Evolutionary conservation across 1,140 invertebrate genomes (phyloP), one percentile per base, ranked within the genome.

Genomic region (Trichomalopsis sarcophagae): DNA sequence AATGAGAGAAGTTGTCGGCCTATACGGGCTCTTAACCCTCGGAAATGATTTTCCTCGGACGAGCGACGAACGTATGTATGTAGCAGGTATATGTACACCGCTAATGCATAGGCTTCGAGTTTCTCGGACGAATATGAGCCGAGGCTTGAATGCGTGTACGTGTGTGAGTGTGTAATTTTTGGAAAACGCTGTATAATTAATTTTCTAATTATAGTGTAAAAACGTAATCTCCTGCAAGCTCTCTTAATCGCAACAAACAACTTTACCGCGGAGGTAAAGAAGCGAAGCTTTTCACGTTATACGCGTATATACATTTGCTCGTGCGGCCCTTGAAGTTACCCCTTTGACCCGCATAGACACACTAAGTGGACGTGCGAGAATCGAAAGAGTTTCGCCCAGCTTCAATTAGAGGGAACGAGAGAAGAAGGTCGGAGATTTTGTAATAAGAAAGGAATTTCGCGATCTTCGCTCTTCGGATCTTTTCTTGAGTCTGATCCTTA

Each of bases 1-100:
- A 77, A 77, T 77, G 40, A 55, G 75, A 30, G 40, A 77, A 77
- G 75, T 77, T 77, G 2, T 2, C n/a, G 75, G 44, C n/a, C 40
- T n/a, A 23, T n/a, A 23, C 17, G 17, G 33, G 13, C 73, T 44
- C 30, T 44, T 30, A 14, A 14, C 50, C 2, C 11, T 62, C 21
- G 55, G 55, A 62, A 62, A 62, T 62, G 55, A 62, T 62, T 62
- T 62, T 62, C 55, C 55, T 62, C 4, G 6, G 55, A 21, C 55
- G 17, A 21, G 14, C 17, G 17, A 62, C 6, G 9, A 62, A 62
- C 55, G 21, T 62, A 21, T 36, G 33, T 36, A 36, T 36, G 33
- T 36, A 36, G 33, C 33, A 36, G 33, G 33, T 36, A 44, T 40
- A 40, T 50, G 47, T 50, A 50, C 11, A 55, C 6, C 4, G 17